These are phyloP conservation scores for Balaeniceps rex DNA, from an alignment of 2,113 vertebrate genomes.

Conservation along the genomic window DNA sequence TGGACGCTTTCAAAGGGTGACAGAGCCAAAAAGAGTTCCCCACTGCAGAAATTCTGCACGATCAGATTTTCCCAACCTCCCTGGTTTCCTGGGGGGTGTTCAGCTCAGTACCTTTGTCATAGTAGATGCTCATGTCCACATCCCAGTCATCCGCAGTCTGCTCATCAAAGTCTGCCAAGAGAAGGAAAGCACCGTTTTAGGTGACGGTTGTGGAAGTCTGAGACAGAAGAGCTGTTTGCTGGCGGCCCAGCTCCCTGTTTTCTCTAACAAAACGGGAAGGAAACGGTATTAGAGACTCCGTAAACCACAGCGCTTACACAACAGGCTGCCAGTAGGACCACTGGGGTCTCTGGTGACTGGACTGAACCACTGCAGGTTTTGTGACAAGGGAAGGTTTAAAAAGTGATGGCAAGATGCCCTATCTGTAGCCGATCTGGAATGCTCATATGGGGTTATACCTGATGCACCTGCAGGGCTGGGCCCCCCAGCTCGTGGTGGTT, in stretches of 20 bases:
- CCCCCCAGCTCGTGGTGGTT: not conserved
- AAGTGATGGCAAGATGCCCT: rapidly evolving
- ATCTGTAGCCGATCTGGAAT: not conserved
- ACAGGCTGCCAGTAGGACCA: not conserved
- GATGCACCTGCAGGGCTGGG: not conserved
- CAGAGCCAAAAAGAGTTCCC: not conserved
- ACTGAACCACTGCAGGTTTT: not conserved
- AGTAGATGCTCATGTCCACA: conserved; percentile 97
- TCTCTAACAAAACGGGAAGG: not conserved
- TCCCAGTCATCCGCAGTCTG: conserved; percentile 97
- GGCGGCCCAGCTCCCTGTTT: not conserved
- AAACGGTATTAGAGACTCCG: rapidly evolving
- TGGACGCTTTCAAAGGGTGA: not conserved
- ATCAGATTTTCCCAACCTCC: not conserved
- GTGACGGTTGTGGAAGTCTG: not conserved
- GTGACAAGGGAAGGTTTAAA: not conserved
- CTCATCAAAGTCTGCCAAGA: conserved; percentile 92
- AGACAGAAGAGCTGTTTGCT: not conserved
- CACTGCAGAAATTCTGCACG: not conserved
- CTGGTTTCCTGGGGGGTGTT: not conserved
- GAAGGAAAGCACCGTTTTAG: not conserved
- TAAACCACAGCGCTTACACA: not conserved
- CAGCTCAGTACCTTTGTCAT: conserved; percentile 85
- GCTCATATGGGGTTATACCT: rapidly evolving
- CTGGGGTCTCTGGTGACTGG: not conserved